phyloP scores from a whole-genome alignment of 2,888 invertebrate species.

The Cremastinae sp. region DNA sequence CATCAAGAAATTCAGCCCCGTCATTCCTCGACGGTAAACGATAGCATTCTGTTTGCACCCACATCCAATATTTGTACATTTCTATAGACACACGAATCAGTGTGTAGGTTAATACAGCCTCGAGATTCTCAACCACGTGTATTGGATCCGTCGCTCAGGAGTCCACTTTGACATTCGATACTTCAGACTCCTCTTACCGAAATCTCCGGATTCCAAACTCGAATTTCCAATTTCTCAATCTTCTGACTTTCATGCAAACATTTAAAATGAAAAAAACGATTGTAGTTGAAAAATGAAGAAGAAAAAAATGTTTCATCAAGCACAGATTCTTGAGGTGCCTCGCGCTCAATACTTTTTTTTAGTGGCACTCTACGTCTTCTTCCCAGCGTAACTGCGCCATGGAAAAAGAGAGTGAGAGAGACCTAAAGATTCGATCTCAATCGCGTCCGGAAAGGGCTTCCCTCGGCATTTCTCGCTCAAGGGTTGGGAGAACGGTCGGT shows the following conservation, averaged over 20 bases:
- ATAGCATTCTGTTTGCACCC: constrained; percentile 18
- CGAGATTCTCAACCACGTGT: constrained; percentile 14
- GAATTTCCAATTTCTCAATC: not conserved
- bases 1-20: constrained; percentile 24
- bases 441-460: constrained; percentile 50
- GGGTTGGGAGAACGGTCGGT: constrained; percentile 8
- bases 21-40: constrained; percentile 24
- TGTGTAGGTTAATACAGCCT: not conserved
- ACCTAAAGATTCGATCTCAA: constrained; percentile 55
- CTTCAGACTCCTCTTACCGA: constrained; percentile 5
- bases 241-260: no score
- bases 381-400: constrained; percentile 45
- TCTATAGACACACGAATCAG: not conserved
- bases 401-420: constrained; percentile 8
- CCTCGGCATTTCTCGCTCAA: constrained; percentile 22
- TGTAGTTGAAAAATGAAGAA: no score
- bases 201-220: not conserved
- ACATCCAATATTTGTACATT: not conserved
- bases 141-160: constrained; percentile 9
- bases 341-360: constrained; percentile 15
- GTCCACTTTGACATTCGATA: constrained; percentile 20
- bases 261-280: no score
- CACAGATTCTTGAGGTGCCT: no score
- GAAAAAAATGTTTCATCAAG: no score
- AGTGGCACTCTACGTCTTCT: constrained; percentile 25